These are phyloP conservation scores for Cololabis saira DNA, from an alignment of 2,113 vertebrate genomes.

Conservation along the genomic window DNA sequence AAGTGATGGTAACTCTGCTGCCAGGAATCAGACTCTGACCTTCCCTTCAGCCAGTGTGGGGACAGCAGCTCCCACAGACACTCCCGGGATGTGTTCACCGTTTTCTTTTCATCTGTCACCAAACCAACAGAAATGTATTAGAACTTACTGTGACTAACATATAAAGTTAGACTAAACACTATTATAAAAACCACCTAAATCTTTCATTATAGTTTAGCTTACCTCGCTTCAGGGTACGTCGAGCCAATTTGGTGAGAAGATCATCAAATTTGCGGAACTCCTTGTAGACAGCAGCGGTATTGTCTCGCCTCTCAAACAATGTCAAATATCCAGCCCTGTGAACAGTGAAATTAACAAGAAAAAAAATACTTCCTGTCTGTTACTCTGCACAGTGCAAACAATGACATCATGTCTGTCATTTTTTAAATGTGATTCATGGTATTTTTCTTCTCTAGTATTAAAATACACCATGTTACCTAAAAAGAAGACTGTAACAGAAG, in stretches of 20 bases:
- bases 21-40: conserved; percentile 72
- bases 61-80: conserved; percentile 80
- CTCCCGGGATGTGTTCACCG: conserved; percentile 46
- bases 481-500: conserved; percentile 84
- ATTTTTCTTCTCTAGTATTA: not conserved
- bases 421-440: not conserved
- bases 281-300: conserved; percentile 71
- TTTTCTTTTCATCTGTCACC: conserved; percentile 70
- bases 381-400: not conserved
- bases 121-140: not conserved
- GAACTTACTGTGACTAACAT: not conserved
- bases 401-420: not conserved
- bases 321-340: conserved; percentile 86
- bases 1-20: conserved; percentile 80
- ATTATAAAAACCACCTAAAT: not conserved
- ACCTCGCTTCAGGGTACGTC: conserved; percentile 75
- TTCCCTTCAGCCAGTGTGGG: conserved; percentile 36
- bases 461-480: conserved; percentile 77
- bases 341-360: not conserved
- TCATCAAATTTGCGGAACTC: conserved; percentile 85
- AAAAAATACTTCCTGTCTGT: not conserved
- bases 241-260: conserved; percentile 83
- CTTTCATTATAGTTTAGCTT: not conserved
- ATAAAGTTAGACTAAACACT: not conserved
- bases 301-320: conserved; percentile 68